phyloP scores from a whole-genome alignment of 2,797 vertebrate species.

The Schizopygopsis malacanthus region DNA sequence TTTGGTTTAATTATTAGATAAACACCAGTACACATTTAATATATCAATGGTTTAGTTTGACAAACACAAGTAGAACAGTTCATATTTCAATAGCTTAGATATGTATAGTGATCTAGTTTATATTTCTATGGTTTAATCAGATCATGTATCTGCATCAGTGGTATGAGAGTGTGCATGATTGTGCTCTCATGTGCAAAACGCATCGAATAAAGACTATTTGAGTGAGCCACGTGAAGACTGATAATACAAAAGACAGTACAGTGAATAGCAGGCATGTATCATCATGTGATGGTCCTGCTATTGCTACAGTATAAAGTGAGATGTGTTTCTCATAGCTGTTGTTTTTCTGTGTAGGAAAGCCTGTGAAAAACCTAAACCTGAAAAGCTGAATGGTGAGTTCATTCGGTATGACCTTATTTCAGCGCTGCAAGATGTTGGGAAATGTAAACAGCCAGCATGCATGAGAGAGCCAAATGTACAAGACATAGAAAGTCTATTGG shows the following conservation, averaged over 20 bases:
- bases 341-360: background rate
- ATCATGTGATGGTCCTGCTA: background rate
- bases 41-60: background rate
- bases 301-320: background rate
- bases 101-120: background rate
- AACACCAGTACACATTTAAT: background rate
- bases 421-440: constrained; percentile 9
- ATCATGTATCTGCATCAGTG: background rate
- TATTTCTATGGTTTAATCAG: background rate
- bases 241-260: constrained; percentile 7
- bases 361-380: background rate
- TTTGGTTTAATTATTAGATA: no score
- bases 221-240: background rate
- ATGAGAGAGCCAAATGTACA: constrained; percentile 23
- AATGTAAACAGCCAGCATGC: constrained; percentile 34
- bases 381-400: constrained; percentile 14
- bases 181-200: background rate
- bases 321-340: background rate
- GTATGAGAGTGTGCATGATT: background rate
- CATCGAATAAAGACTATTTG: background rate
- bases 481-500: constrained; percentile 26
- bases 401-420: constrained; percentile 28
- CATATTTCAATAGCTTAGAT: background rate
- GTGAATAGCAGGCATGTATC: background rate
- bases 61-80: background rate